Conservation (phyloP, 2,888 invertebrate genomes). For the Chymomyza amoena region DNA sequence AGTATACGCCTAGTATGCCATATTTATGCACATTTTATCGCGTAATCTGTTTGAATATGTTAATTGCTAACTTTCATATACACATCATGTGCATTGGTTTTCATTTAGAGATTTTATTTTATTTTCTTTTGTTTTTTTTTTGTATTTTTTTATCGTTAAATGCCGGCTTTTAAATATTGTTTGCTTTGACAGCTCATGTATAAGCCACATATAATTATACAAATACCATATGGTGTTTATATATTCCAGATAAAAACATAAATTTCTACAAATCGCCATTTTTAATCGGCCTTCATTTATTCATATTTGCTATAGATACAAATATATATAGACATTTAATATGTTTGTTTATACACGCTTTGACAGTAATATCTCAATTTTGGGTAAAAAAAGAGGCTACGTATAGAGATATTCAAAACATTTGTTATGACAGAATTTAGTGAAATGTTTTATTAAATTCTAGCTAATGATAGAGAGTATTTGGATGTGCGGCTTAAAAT, state of each 20-base stretch:
- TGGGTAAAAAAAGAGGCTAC: background rate
- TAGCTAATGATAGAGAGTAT: no score
- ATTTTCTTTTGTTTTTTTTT: conserved; percentile 3
- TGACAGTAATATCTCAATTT: background rate
- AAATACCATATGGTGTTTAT: background rate
- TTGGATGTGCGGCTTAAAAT: no score
- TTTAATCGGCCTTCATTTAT: background rate
- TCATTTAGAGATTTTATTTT: background rate
- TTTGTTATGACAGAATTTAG: no score
- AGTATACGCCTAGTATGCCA: background rate
- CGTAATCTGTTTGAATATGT: conserved; percentile 64
- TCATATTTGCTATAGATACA: background rate
- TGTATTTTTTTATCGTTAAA: conserved; percentile 6
- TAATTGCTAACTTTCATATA: conserved; percentile 51
- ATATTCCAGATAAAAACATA: background rate
- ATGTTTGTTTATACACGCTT: conserved; percentile 4
- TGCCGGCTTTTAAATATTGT: conserved; percentile 5
- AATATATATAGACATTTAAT: background rate
- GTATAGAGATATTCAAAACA: background rate
- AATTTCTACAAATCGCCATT: background rate
- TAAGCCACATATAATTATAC: background rate
- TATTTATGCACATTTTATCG: conserved; percentile 58
- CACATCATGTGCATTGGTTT: background rate
- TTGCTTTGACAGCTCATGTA: conserved; percentile 24
- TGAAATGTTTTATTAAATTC: no score